Evolutionary conservation across 2,888 invertebrate species (phyloP).

Genomic region (Drymonia ruficornis): DNA sequence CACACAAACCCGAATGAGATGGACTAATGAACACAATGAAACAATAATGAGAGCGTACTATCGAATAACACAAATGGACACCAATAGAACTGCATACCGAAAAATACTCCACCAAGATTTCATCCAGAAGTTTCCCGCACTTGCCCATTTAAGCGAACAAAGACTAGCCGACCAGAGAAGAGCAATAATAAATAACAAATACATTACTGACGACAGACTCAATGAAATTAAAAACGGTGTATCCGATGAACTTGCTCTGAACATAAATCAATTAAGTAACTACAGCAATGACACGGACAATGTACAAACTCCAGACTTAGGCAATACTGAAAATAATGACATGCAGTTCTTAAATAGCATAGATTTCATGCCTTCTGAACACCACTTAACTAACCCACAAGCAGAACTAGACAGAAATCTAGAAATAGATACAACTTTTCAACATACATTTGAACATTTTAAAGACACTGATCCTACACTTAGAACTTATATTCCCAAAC

Average conservation of each 20-base stretch:
- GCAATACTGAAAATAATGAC: too few species aligned
- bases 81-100: constrained; percentile 5
- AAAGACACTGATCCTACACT: too few species aligned
- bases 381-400: too few species aligned
- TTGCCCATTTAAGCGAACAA: constrained; percentile 10
- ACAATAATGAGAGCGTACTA: neutral
- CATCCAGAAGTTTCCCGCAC: neutral
- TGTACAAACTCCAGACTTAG: too few species aligned
- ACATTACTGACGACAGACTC: constrained; percentile 7
- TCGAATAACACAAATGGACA: neutral
- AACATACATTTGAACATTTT: too few species aligned
- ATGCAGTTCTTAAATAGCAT: too few species aligned
- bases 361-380: too few species aligned
- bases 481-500: too few species aligned
- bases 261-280: too few species aligned
- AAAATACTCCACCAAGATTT: constrained; percentile 6
- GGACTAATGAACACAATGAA: neutral
- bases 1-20: neutral
- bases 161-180: constrained; percentile 1
- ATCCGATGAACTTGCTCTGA: neutral
- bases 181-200: constrained; percentile 11
- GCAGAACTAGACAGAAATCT: too few species aligned
- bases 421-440: too few species aligned
- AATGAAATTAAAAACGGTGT: constrained; percentile 6
- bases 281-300: too few species aligned